Percentiles rank a stretch among this genome's conserved stretches.
Evolutionary conservation across 2,888 invertebrate species (phyloP).

Genomic region (Melinopterus prodromus): DNA sequence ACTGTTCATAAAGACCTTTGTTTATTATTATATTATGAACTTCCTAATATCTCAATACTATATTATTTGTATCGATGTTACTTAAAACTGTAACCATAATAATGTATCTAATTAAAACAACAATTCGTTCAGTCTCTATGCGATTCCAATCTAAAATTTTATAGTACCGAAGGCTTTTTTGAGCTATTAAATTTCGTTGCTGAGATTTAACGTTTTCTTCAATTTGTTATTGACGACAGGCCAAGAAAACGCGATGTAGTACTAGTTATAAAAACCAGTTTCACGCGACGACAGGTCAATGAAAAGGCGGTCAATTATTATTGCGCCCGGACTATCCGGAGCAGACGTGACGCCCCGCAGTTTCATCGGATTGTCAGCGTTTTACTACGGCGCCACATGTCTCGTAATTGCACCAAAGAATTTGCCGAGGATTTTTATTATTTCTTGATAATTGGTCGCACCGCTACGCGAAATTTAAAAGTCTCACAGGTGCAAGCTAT

Average conservation of each 20-base stretch:
- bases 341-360: not conserved
- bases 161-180: too few species aligned
- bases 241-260: not conserved
- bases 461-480: not conserved
- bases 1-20: too few species aligned
- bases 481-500: not conserved
- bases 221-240: not conserved
- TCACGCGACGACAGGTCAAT: not conserved
- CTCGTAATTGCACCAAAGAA: not conserved
- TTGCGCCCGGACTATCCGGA: not conserved
- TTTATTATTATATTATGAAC: too few species aligned
- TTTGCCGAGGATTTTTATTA: not conserved
- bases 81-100: too few species aligned
- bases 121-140: too few species aligned
- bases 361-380: not conserved
- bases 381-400: not conserved
- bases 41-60: too few species aligned
- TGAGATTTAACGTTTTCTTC: not conserved
- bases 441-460: not conserved
- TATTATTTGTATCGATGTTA: too few species aligned
- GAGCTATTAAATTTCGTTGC: too few species aligned
- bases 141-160: too few species aligned
- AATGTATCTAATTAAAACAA: too few species aligned
- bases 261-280: not conserved
- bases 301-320: constrained; percentile 4